Percentiles rank a stretch among this genome's conserved stretches.
These are phyloP conservation scores for Dynastes hyllus DNA, from an alignment of 2,888 invertebrate genomes.

Conservation along the genomic window DNA sequence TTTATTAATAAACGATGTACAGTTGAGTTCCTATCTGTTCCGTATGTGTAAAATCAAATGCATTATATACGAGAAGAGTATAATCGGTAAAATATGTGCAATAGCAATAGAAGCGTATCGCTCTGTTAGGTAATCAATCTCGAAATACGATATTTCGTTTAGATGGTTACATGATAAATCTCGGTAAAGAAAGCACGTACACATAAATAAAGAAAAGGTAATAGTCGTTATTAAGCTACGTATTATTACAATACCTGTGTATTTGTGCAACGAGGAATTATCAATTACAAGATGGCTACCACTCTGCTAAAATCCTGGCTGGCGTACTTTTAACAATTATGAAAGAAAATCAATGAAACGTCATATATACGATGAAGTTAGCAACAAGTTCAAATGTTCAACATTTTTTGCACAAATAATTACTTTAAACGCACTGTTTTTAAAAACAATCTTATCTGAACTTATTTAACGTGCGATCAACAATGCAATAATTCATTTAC, in stretches of 20 bases:
- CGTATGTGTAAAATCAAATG: conserved; percentile 30
- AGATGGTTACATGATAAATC: conserved; percentile 36
- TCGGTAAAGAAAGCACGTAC: conserved; percentile 36
- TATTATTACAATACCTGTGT: conserved; percentile 48
- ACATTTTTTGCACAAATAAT: too few relatives aligned
- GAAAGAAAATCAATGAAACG: conserved; percentile 49
- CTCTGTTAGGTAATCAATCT: conserved; percentile 57
- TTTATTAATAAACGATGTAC: conserved; percentile 46
- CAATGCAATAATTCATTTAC: background rate
- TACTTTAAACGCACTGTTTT: too few relatives aligned
- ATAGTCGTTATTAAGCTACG: conserved; percentile 27
- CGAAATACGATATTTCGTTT: conserved; percentile 33
- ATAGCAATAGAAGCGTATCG: background rate
- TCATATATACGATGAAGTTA: conserved; percentile 4
- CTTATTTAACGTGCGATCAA: too few relatives aligned
- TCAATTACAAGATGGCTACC: conserved; percentile 59
- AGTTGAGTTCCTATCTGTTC: conserved; percentile 41
- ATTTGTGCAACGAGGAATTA: conserved; percentile 12
- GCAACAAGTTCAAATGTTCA: background rate
- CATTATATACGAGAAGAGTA: conserved; percentile 15
- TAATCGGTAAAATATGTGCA: conserved; percentile 9
- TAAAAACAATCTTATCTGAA: too few relatives aligned
- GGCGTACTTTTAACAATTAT: conserved; percentile 34
- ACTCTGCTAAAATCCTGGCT: conserved; percentile 33
- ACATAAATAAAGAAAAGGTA: conserved; percentile 41